phyloP scores from a whole-genome alignment of 2,113 vertebrate species.

The Antigone vipio region DNA sequence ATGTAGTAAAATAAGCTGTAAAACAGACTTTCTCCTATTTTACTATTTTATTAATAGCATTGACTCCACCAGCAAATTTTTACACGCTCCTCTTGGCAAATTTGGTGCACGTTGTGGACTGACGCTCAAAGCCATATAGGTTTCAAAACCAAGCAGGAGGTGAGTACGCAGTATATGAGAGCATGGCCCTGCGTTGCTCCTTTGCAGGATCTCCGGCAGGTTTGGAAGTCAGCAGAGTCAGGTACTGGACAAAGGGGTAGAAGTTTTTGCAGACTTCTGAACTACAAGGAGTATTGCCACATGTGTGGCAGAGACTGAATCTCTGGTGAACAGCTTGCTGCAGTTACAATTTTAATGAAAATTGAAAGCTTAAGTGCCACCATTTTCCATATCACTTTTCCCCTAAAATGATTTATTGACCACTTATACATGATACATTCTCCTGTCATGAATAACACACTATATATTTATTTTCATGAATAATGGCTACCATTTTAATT shows the following conservation, averaged over 20 bases:
- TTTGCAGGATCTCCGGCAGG: not conserved
- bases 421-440: conserved; percentile 71
- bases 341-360: conserved; percentile 66
- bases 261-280: not conserved
- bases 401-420: conserved; percentile 70
- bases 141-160: not conserved
- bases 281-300: not conserved
- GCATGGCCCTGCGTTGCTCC: not conserved
- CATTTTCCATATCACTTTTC: conserved; percentile 59
- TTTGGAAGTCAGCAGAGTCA: not conserved
- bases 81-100: not conserved
- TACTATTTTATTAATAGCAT: not conserved
- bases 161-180: not conserved
- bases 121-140: not conserved
- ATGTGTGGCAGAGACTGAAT: not conserved
- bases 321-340: conserved; percentile 2
- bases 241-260: not conserved
- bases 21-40: not conserved
- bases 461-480: conserved; percentile 74
- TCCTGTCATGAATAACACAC: conserved; percentile 62
- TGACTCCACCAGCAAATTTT: not conserved
- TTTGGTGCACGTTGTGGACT: not conserved
- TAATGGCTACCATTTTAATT: conserved; percentile 72
- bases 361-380: conserved; percentile 62
- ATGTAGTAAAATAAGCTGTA: not conserved